Evolutionary conservation across 2,113 vertebrate species (phyloP), one percentile per base, ranked within the genome.

Genomic region (Otis tarda): DNA sequence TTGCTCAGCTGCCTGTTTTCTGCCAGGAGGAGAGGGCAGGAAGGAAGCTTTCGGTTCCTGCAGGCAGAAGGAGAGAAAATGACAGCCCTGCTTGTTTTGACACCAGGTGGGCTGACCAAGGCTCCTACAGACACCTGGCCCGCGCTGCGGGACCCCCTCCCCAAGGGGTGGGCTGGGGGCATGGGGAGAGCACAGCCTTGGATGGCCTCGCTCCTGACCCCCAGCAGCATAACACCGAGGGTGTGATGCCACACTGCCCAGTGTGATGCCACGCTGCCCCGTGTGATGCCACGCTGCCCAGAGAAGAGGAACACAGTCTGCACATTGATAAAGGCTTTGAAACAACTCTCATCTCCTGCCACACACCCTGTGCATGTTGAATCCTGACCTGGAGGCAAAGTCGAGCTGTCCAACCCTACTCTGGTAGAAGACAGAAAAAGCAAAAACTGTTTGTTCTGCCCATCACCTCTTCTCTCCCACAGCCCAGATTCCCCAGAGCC

Each of bases 1-100:
- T 92, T 93, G 95, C 92, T 94, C 85, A 45, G 56, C 69, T 86
- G 95, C 95, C 95, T 98, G 85, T 98, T 98, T 98, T 98, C 95
- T 97, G 94, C 94, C 92, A 90, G 93, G 67, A 89, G 86, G 87
- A 96, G 95, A 91, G 93, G 85, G 96, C 95, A 98, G 98, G 98
- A 97, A 98, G 97, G 97, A 98, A 98, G 94, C 81, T 73, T 92
- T 97, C 15, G 10, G 97, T 98, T 98, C 98, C 98, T 98, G 97
- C 96, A 98, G 98, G 97, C 97, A 98, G 90, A 97, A 85, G 90
- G 97, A 97, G 86, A 97, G 97, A 97, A 97, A 97, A 98, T 95
- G 95, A 97, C 95, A 97, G 97, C 92, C 90, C 96, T 98, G 96
- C 95, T 97, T 98, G 97, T 98, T 85, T 65, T 55, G 70, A 59